Base-by-base conservation (phyloP, 2,797 vertebrate genomes). In the Scomberomorus guttatus region DNA sequence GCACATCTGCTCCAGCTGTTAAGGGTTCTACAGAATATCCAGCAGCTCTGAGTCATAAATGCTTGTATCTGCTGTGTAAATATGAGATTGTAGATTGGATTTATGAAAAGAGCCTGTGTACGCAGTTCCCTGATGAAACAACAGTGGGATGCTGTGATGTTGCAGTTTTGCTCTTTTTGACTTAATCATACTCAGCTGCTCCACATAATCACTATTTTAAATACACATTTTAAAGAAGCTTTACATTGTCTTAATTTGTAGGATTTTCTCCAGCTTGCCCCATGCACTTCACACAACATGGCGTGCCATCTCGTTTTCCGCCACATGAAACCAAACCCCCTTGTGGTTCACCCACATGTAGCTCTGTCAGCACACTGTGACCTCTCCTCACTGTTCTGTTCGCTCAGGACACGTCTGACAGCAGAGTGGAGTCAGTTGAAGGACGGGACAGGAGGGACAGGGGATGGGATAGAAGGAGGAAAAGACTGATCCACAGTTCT, bases 1-100 rank as follows among this genome's bases (percentile, higher is more conserved):
- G 37, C 15, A 75, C 77, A 79, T 82, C 72, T 77, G 75, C 63
- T 66, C 17, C 42, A 76, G 75, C 77, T 82, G 76, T 55, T 83
- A 27, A 7, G 51, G 25, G 39, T n/a, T 58, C 34, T 13, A 0
- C 61, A 64, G 15, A 52, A 29, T 46, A 9, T 66, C 34, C 6
- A 2, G 37, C 62, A 67, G 25, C 77, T 4, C 29, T 32, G 9
- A 69, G 24, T 60, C 57, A 32, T 46, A 3, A 60, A 55, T 58
- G 62, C 50, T 17, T 27, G n/a, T 50, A 10, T 80, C 24, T 44
- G 64, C 48, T 73, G 63, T 58, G 67, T 59, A 17, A 57, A 34
- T 51, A 24, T 27, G 52, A 68, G 60, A 55, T 57, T 13, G 58
- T 24, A 56, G 63, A 8, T 39, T 24, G 60, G 63, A 8, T 39